Evolutionary conservation across 2,113 vertebrate genomes (phyloP).

Genomic region (Lonchura striata): DNA sequence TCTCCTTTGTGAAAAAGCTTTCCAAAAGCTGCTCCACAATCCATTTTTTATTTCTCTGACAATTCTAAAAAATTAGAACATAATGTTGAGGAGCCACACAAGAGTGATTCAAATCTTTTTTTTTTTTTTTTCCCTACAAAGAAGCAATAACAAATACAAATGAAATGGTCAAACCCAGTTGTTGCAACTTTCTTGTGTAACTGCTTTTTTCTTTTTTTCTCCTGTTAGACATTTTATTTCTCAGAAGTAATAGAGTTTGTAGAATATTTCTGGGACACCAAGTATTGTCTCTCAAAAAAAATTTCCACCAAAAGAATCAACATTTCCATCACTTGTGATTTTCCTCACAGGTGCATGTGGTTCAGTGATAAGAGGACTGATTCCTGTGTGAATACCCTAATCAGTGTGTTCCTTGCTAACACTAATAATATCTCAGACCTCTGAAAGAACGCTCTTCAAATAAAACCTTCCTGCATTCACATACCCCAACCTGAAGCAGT

Average conservation of each 20-base stretch:
- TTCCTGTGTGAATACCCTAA: constrained; percentile 30
- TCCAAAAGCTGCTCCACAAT: not conserved
- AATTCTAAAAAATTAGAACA: not conserved
- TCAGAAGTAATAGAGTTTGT: not conserved
- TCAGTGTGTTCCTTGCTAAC: not conserved
- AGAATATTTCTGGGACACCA: not conserved
- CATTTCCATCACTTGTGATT: not conserved
- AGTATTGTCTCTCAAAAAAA: not conserved
- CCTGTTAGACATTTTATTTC: not conserved
- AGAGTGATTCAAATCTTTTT: not conserved
- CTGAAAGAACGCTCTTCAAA: constrained; percentile 8
- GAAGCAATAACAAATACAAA: not conserved
- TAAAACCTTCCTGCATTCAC: constrained; percentile 7
- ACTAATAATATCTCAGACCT: constrained; percentile 44
- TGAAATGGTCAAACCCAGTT: not conserved
- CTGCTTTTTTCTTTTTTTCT: not conserved
- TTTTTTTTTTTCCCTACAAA: not conserved
- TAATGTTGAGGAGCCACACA: not conserved
- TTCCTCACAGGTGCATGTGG: not conserved
- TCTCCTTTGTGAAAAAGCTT: not conserved
- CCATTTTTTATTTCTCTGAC: not conserved
- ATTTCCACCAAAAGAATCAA: not conserved
- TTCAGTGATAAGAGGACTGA: not conserved
- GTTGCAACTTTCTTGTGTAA: not conserved
- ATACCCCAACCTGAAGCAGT: constrained; percentile 13